phyloP scores from a whole-genome alignment of 2,888 invertebrate genomes.

The Cinara cedri region DNA sequence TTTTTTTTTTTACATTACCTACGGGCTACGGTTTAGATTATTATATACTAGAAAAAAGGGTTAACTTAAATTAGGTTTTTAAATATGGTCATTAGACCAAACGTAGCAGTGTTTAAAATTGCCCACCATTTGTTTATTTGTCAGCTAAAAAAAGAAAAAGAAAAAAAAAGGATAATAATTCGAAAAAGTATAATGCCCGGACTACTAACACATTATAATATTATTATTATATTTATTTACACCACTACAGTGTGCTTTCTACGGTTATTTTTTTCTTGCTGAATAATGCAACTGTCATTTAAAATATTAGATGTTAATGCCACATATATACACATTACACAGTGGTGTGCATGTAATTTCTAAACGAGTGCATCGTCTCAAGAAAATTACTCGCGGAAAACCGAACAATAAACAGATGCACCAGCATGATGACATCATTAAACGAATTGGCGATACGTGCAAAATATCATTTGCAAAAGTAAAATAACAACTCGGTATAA shows the following conservation, averaged over 20 bases:
- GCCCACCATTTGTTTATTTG: background rate
- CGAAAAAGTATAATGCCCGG: background rate
- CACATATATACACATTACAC: too few relatives aligned
- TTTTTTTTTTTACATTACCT: too few relatives aligned
- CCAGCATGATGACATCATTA: constrained; percentile 16
- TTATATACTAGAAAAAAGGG: background rate
- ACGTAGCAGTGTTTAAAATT: background rate
- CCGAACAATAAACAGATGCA: background rate
- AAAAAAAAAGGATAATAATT: background rate
- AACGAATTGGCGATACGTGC: constrained; percentile 12
- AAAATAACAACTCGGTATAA: too few relatives aligned
- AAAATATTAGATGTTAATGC: constrained; percentile 30
- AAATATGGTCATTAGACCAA: constrained; percentile 3
- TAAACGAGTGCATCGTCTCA: background rate
- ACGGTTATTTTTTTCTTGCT: constrained; percentile 15
- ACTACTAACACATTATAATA: background rate
- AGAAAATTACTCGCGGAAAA: background rate
- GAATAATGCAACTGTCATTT: constrained; percentile 34
- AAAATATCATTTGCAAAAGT: background rate
- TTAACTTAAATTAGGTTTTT: too few relatives aligned
- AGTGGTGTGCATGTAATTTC: constrained; percentile 20
- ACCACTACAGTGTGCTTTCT: background rate
- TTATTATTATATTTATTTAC: background rate
- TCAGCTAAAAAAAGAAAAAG: background rate
- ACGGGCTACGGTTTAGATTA: background rate